phyloP scores from a whole-genome alignment of 2,113 vertebrate species.

The Callocephalon fimbriatum region DNA sequence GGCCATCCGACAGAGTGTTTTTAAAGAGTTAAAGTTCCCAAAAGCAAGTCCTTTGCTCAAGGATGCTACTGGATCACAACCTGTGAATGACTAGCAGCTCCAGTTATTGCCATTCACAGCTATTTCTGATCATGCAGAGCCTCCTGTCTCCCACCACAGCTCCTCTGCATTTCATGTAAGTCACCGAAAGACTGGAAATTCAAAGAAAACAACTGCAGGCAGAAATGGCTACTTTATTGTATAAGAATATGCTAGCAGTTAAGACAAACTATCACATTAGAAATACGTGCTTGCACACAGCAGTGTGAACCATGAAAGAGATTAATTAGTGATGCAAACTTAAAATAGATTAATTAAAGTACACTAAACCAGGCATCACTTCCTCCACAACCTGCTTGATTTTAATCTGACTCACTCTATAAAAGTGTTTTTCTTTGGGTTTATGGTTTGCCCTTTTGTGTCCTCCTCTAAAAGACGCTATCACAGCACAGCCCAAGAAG shows the following conservation, averaged over 20 bases:
- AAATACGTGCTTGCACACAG: not conserved
- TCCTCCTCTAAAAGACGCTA: not conserved
- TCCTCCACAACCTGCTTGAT: not conserved
- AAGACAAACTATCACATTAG: not conserved
- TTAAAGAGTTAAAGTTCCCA: not conserved
- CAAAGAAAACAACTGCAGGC: not conserved
- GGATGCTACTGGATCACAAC: not conserved
- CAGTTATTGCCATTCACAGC: not conserved
- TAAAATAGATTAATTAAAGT: constrained; percentile 22
- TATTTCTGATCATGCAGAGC: not conserved
- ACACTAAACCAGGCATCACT: constrained; percentile 20
- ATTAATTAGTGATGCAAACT: constrained; percentile 42
- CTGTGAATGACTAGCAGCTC: not conserved
- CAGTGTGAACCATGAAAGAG: constrained; percentile 17
- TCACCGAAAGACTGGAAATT: not conserved
- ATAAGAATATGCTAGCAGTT: constrained; percentile 10
- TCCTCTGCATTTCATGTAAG: not conserved
- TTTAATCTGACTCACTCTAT: constrained; percentile 11
- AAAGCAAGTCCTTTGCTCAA: not conserved
- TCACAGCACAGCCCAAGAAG: not conserved
- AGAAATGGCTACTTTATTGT: constrained; percentile 6
- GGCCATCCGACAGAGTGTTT: not conserved
- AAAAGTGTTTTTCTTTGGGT: constrained; percentile 16
- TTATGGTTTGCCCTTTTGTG: not conserved
- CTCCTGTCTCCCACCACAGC: not conserved